Evolutionary conservation across 1,140 invertebrate species (phyloP), one percentile per base, ranked within the genome.

Genomic region (Bombus waltoni): DNA sequence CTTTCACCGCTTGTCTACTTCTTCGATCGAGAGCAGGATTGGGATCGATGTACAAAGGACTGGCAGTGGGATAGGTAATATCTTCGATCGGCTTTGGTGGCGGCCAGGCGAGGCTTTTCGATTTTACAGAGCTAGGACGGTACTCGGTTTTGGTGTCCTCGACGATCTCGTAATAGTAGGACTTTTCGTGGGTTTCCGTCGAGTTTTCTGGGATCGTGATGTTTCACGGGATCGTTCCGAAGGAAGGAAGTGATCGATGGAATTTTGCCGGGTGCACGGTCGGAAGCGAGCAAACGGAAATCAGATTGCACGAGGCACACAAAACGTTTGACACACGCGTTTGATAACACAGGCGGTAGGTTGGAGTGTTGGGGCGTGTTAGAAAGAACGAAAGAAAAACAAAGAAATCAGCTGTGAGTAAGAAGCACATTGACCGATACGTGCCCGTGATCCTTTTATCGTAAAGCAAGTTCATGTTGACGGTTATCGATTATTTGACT

Each of bases 31-130:
- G 88, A 5, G 89, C 88, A 6, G 94, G 91, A 88, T 95, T 95
- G 0, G 94, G 95, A 81, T 95, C 94, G 66, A 95, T 95, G 81
- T 95, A 95, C 32, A 95, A 85, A 0, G 95, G 94, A 93, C 94
- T 95, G 5, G 95, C 95, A 4, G 94, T 95, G 1, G 94, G 94
- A 86, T 95, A 95, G 3, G 94, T 95, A 32, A 93, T 92, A 28
- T 95, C 95, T 81, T 95, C 94, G 57, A 95, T 93, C 0, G 90
- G 87, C 72, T 94, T 95, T 3, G 85, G 47, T 0, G 94, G 95
- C 40, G 94, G 95, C 95, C 94, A 95, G 62, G 88, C 72, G 70
- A 93, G 81, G 18, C 85, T 91, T 76, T 93, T 94, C 35, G 91
- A 87, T 84, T 89, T 92, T 42, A 92, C 88, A n/a, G 92, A 93